Percentiles rank a stretch among this genome's conserved stretches.
These are phyloP conservation scores for Campoplex capitator DNA, from an alignment of 2,888 invertebrate genomes.

Conservation along the genomic window DNA sequence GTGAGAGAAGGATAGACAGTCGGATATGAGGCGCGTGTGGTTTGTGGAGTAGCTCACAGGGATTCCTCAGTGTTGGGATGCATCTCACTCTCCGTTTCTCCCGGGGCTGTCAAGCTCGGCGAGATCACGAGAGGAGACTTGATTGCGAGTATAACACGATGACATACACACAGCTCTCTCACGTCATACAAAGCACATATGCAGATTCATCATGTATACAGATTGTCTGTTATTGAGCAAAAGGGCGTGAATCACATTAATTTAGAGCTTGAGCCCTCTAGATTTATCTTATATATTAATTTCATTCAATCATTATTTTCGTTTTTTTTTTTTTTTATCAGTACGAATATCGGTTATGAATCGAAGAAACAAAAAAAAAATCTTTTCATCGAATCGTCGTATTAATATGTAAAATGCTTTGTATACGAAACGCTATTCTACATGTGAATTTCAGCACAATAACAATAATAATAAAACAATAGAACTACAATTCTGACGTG, in stretches of 20 bases:
- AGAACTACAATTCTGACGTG: not conserved
- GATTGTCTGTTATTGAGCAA: not conserved
- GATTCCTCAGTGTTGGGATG: slow-evolving; percentile 63
- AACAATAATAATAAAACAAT: not conserved
- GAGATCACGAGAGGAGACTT: slow-evolving; percentile 57
- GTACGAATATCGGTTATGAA: not conserved
- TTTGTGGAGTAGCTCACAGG: slow-evolving; percentile 55
- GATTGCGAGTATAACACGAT: slow-evolving; percentile 63
- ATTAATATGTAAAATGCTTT: not conserved
- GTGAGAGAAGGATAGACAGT: slow-evolving; percentile 22
- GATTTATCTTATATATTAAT: not conserved
- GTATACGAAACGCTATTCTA: not conserved
- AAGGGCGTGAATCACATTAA: slow-evolving; percentile 17
- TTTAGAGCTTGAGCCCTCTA: not conserved
- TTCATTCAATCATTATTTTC: not conserved
- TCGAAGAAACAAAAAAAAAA: not conserved
- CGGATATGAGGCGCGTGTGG: slow-evolving; percentile 43
- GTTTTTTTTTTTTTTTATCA: not conserved
- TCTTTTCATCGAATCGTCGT: too few species aligned
- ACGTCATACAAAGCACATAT: slow-evolving; percentile 26
- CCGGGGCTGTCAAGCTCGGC: slow-evolving; percentile 44
- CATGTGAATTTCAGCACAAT: not conserved
- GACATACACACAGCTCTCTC: slow-evolving; percentile 39
- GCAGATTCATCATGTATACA: slow-evolving; percentile 10
- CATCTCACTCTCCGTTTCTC: slow-evolving; percentile 53